Evolutionary conservation across 1,140 invertebrate species (phyloP), one percentile per base, ranked within the genome.

Genomic region (Heliconius hermathena): DNA sequence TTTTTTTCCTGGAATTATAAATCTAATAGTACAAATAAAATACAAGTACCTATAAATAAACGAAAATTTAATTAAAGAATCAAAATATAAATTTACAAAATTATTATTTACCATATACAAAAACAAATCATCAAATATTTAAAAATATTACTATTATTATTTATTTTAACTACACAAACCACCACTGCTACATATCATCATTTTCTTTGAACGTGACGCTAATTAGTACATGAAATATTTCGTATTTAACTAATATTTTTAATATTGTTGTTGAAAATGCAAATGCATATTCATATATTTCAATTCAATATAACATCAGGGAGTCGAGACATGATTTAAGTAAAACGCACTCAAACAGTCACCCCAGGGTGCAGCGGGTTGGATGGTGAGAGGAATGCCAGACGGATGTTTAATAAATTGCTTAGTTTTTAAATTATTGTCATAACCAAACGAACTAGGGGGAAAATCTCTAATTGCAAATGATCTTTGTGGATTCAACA

Each of bases 361-460:
- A 66, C 60, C 60, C 60, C n/a, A 29, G 60, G 60, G 60, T 66
- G 26, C 60, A 66, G 22, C 60, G 26, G 60, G 60, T 66, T 66
- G 60, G 11, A 66, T 16, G 60, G 60, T 66, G 60, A 66, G 60
- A 26, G 60, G 60, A 29, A 66, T 11, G 26, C 60, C 60, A 66
- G 60, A 66, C 60, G 60, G 60, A 66, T 66, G 20, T 66, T 66
- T 66, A 66, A 66, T 66, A 66, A 66, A 66, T 66, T 66, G 60
- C 60, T 66, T 66, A 66, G 60, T 66, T 66, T 66, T 66, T 66
- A 66, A 66, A 66, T 66, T 66, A 66, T 26, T 66, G 60, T 66
- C 60, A 66, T 66, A 66, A 66, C 60, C 8, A 29, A 66, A 66
- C 13, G 60, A 66, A 29, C 9, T 66, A 16, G 60, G 60, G 60